These are phyloP conservation scores for Psix sp. DNA, from an alignment of 1,140 invertebrate species.

Conservation along the genomic window DNA sequence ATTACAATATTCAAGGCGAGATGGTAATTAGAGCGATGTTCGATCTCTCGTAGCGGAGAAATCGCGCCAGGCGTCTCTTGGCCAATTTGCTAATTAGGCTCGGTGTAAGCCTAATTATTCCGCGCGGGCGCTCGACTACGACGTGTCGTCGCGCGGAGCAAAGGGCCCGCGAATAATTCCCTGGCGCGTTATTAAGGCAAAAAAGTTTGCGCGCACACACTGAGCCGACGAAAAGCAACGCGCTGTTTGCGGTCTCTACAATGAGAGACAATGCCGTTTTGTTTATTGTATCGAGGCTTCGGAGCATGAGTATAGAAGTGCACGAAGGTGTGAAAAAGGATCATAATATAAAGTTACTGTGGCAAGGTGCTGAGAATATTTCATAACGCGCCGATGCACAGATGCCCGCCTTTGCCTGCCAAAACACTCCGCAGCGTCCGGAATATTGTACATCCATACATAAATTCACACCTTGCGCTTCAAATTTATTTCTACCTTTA, in stretches of 20 bases:
- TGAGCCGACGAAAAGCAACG: constrained; percentile 19
- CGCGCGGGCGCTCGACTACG: constrained; percentile 30
- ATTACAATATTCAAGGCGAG: constrained; percentile 46
- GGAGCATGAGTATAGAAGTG: constrained; percentile 65
- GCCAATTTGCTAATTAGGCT: constrained; percentile 70
- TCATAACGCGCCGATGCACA: constrained; percentile 58
- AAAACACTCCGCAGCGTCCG: not conserved
- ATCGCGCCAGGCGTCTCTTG: constrained; percentile 18
- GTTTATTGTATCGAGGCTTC: constrained; percentile 70
- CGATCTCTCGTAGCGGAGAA: constrained; percentile 34
- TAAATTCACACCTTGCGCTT: no score
- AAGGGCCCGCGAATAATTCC: constrained; percentile 43
- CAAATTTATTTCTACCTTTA: no score
- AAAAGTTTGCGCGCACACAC: constrained; percentile 16
- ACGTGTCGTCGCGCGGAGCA: constrained; percentile 27
- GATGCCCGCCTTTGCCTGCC: constrained; percentile 48
- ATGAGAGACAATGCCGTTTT: constrained; percentile 68
- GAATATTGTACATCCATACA: no score
- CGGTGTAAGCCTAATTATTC: constrained; percentile 69
- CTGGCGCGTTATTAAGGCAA: constrained; percentile 28
- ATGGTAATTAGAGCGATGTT: constrained; percentile 59
- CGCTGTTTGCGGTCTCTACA: constrained; percentile 59
- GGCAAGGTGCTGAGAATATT: constrained; percentile 64
- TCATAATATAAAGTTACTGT: constrained; percentile 77
- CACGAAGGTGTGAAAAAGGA: constrained; percentile 76